Base-by-base conservation (phyloP, 1,140 invertebrate genomes). In the Brachionus calyciflorus region DNA sequence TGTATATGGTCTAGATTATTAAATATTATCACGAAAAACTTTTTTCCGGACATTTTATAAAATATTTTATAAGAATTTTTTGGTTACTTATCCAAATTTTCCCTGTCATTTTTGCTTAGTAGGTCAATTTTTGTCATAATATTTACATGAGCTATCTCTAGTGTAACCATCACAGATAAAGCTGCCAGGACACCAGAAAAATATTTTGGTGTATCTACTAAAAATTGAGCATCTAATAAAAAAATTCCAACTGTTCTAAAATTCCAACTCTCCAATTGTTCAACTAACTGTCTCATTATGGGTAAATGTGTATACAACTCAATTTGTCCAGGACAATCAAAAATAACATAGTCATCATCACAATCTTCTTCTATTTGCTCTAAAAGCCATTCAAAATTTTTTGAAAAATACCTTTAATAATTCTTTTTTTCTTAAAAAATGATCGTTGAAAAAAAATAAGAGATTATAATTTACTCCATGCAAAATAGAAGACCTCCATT, bases 261-360 rank as follows among this genome's bases (percentile, higher is more conserved):
- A 84, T 94, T 91, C 46, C 88, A 88, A 7, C 63, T 76, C 77
- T 87, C 84, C n/a, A 98, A 85, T n/a, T 89, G 84, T 33, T 90
- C 88, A 1, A 95, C 91, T 28, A 98, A 84, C 79, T 90, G 88
- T 79, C 89, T 89, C 83, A 98, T 94, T 12, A 94, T 90, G 55
- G 91, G 90, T 81, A 99, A 88, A 84, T 99, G 96, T 30, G 94
- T 97, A 83, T 98, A 99, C 0, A 99, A 86, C 85, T 99, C 97
- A 78, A 99, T 96, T 88, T 99, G 96, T 3, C 96, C 96, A 10
- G 96, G 96, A 84, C 95, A 98, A 86, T 99, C 96, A 84, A 99
- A 98, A n/a, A 99, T 85, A 65, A 98, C 90, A 73, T 86, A 85
- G 6, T 81, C 77, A 63, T 89, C 89, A 78, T 89, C 87, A 1